Evolutionary conservation across 2,113 vertebrate genomes (phyloP).

Genomic region (Tauraco erythrolophus): DNA sequence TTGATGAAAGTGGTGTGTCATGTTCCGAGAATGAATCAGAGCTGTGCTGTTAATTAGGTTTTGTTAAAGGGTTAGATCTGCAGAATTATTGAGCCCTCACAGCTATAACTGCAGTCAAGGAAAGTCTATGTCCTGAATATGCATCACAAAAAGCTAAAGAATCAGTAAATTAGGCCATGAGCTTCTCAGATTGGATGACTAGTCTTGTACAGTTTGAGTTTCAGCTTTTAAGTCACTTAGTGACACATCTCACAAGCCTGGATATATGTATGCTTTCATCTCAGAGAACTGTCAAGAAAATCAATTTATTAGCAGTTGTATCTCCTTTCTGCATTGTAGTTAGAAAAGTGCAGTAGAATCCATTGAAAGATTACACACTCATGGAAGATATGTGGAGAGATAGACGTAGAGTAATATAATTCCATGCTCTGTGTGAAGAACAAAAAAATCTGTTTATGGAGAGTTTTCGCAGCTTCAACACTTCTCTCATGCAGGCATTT

Average conservation of each 20-base stretch:
- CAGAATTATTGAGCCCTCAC: background rate
- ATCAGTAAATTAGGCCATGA: background rate
- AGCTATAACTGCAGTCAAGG: background rate
- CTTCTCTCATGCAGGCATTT: background rate
- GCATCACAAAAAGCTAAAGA: background rate
- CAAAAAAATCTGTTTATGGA: background rate
- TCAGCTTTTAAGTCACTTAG: background rate
- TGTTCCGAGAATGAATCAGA: background rate
- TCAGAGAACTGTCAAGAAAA: background rate
- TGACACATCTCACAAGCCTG: background rate
- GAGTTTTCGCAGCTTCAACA: background rate
- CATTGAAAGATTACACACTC: background rate
- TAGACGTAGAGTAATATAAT: background rate
- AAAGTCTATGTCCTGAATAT: background rate
- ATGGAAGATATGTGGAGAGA: background rate
- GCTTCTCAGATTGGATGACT: background rate
- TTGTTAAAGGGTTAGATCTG: background rate
- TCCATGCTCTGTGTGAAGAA: background rate
- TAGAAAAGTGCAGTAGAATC: background rate
- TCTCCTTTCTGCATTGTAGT: background rate
- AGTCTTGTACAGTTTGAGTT: background rate
- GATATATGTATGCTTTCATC: background rate
- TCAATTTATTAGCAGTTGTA: background rate
- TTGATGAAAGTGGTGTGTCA: background rate
- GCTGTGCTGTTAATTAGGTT: background rate